phyloP scores from a whole-genome alignment of 2,797 vertebrate genomes.

The Sylvia borin region DNA sequence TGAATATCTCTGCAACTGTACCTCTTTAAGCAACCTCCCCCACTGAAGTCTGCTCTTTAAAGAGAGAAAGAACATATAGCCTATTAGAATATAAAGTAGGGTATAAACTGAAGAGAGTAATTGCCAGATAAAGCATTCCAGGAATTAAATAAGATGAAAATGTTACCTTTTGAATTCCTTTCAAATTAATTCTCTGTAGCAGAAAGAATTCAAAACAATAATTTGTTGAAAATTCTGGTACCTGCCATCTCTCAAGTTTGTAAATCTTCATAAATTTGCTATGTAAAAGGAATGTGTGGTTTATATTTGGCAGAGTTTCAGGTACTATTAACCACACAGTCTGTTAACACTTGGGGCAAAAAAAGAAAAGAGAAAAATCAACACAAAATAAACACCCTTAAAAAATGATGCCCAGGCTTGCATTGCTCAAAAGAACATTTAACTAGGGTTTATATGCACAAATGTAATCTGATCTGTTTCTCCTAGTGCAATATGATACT shows the following conservation, averaged over 20 bases:
- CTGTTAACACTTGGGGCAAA: neutral
- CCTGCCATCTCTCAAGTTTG: neutral
- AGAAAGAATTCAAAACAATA: conserved; percentile 11
- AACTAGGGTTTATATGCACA: neutral
- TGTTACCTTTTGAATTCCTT: neutral
- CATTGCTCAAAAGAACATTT: neutral
- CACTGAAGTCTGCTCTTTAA: conserved; percentile 11
- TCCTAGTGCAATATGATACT: neutral
- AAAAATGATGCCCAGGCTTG: neutral
- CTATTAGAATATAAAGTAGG: neutral
- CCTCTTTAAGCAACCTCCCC: neutral
- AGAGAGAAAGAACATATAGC: neutral
- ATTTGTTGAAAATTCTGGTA: conserved; percentile 13
- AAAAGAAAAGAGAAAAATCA: neutral
- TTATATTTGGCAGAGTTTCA: conserved; percentile 13
- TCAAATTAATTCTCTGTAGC: neutral
- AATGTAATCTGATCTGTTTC: neutral
- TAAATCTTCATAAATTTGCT: neutral
- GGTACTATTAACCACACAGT: neutral
- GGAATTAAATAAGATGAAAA: neutral
- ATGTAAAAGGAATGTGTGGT: neutral
- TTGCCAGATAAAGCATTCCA: neutral
- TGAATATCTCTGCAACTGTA: neutral
- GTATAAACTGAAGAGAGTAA: neutral
- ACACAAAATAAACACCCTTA: neutral